These are phyloP conservation scores for Verasper variegatus DNA, from an alignment of 2,113 vertebrate species.

Conservation along the genomic window DNA sequence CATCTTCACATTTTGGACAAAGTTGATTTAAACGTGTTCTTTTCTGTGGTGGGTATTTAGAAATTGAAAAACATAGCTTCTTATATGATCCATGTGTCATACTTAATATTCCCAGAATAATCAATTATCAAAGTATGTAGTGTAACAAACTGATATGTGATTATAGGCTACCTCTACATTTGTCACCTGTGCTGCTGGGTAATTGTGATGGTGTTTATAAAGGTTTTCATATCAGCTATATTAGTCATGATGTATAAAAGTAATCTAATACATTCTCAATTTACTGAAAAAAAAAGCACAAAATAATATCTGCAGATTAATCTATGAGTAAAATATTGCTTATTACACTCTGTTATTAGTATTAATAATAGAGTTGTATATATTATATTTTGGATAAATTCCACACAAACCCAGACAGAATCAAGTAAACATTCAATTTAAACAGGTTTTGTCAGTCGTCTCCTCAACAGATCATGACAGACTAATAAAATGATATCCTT, in stretches of 20 bases:
- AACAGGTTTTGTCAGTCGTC: neutral
- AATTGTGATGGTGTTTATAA: neutral
- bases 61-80: no score
- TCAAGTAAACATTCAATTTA: neutral
- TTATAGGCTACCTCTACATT: no score
- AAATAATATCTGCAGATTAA: neutral
- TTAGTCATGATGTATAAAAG: no score
- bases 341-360: neutral
- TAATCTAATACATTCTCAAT: neutral
- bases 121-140: no score
- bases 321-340: neutral
- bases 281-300: neutral
- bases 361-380: neutral
- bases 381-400: neutral
- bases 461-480: neutral
- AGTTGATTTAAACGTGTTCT: no score
- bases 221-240: no score
- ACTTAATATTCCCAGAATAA: no score
- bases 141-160: no score
- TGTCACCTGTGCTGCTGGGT: neutral
- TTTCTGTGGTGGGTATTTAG: no score
- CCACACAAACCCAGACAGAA: neutral
- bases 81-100: no score
- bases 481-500: conserved; percentile 3
- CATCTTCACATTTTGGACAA: no score